These are phyloP conservation scores for Peromyscus attwateri DNA, from an alignment of 2,797 vertebrate species.

Conservation along the genomic window DNA sequence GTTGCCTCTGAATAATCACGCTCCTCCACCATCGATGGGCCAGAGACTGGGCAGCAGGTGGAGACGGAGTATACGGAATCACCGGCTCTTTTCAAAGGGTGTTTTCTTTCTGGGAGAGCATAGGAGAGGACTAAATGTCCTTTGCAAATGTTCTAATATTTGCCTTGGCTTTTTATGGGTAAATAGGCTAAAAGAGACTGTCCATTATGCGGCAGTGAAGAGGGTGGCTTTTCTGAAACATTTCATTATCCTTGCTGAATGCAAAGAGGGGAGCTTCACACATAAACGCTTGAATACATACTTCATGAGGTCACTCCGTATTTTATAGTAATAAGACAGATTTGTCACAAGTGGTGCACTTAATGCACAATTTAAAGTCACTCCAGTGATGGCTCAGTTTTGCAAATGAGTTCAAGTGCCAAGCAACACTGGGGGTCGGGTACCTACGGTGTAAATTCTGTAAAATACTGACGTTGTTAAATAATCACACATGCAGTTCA, in stretches of 20 bases:
- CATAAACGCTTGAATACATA: conserved; percentile 60
- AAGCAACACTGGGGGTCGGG: background rate
- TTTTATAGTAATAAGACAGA: conserved; percentile 65
- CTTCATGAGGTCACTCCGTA: conserved; percentile 20
- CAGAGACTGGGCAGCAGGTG: conserved; percentile 87
- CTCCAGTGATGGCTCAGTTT: conserved; percentile 61
- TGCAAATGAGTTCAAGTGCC: conserved; percentile 36
- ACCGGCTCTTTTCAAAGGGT: conserved; percentile 87
- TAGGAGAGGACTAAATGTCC: conserved; percentile 81
- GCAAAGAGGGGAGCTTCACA: conserved; percentile 75
- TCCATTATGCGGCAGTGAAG: conserved; percentile 62
- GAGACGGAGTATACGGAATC: conserved; percentile 86
- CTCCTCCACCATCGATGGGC: conserved; percentile 92
- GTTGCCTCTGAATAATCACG: conserved; percentile 91
- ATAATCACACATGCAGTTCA: background rate
- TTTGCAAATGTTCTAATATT: conserved; percentile 87
- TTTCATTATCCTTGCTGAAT: conserved; percentile 78
- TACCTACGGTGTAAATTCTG: background rate
- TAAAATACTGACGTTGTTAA: conserved; percentile 33
- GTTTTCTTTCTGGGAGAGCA: conserved; percentile 71
- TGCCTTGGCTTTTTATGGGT: conserved; percentile 85
- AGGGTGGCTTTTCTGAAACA: conserved; percentile 74
- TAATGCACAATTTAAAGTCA: conserved; percentile 72
- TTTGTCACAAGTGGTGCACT: conserved; percentile 55
- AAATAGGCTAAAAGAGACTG: conserved; percentile 81